Base-by-base conservation (phyloP, 2,888 invertebrate species). In the Chrysolina americana region DNA sequence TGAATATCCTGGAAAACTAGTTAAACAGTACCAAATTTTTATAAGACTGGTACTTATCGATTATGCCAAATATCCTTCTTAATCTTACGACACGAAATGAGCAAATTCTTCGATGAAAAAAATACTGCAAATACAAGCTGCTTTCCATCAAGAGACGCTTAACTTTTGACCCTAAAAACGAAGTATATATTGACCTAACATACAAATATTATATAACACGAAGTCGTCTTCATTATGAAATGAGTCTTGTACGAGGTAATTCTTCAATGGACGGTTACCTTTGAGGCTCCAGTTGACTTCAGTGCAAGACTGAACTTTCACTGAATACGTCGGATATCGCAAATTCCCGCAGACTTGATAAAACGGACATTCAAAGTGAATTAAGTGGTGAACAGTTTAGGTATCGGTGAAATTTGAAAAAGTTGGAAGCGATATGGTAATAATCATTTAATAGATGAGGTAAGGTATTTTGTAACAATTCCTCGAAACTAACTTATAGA, bases 271-370 rank as follows among this genome's bases (percentile, higher is more conserved):
- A 53, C 64, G 41, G 63, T 68, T 41, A 17, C 19, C 53, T 47
- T 64, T 64, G 59, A 64, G 23, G 62, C 48, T 41, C 66, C 48
- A 68, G n/a, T 68, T 63, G 17, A 59, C 53, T 59, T 73, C 63
- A 73, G 73, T 73, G 53, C 21, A 47, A 50, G 68, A 19, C 68
- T n/a, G 64, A 68, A 68, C 73, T 73, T 73, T 73, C 73, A 73
- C 73, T 68, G 68, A 50, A 73, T 72, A 72, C 59, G 71, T 47
- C 28, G 59, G 36, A n/a, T 59, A 36, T 36, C 21, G 53, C 13
- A 2, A 59, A 59, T 59, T 28, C 28, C 4, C 8, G 50, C 19
- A 19, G 19, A 15, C 10, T 1, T 9, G 2, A 23, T 28, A n/a
- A 59, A 59, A 36, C 23, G 59, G 19, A 11, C 28, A 15, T 36